Percentiles rank a stretch among this genome's conserved stretches.
Evolutionary conservation across 2,888 invertebrate genomes (phyloP).

Genomic region (Andrena chrysosceles): DNA sequence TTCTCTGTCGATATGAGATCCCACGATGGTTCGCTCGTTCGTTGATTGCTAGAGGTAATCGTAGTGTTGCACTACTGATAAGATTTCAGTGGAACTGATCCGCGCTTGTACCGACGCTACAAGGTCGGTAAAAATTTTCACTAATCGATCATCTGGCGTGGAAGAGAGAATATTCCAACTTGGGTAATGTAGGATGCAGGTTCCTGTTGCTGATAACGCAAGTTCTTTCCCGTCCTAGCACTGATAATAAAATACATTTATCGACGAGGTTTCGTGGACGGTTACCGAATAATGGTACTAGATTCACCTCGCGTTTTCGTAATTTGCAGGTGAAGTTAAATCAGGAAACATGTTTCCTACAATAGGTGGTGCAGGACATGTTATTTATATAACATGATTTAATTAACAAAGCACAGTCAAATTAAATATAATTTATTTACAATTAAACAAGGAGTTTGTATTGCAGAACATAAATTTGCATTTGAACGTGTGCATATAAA

Average conservation of each 20-base stretch:
- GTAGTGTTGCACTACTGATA: not conserved
- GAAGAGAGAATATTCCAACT: not conserved
- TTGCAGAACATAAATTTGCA: too few relatives aligned
- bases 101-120: not conserved
- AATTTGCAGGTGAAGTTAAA: too few relatives aligned
- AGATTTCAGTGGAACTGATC: not conserved
- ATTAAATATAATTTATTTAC: too few relatives aligned
- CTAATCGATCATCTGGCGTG: conserved; percentile 4
- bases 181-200: conserved; percentile 19
- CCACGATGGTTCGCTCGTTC: too few relatives aligned
- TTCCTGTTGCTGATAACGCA: not conserved
- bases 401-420: too few relatives aligned
- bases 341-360: too few relatives aligned
- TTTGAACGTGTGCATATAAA: too few relatives aligned
- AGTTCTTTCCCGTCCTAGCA: not conserved
- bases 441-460: too few relatives aligned
- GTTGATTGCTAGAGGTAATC: too few relatives aligned
- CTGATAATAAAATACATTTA: not conserved
- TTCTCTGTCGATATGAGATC: not conserved
- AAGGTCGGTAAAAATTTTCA: conserved; percentile 26
- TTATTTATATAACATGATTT: too few relatives aligned
- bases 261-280: not conserved
- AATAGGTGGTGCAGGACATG: too few relatives aligned
- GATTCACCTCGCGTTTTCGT: too few relatives aligned
- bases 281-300: not conserved